phyloP scores from a whole-genome alignment of 2,888 invertebrate species.

The Trichopria drosophilae region DNA sequence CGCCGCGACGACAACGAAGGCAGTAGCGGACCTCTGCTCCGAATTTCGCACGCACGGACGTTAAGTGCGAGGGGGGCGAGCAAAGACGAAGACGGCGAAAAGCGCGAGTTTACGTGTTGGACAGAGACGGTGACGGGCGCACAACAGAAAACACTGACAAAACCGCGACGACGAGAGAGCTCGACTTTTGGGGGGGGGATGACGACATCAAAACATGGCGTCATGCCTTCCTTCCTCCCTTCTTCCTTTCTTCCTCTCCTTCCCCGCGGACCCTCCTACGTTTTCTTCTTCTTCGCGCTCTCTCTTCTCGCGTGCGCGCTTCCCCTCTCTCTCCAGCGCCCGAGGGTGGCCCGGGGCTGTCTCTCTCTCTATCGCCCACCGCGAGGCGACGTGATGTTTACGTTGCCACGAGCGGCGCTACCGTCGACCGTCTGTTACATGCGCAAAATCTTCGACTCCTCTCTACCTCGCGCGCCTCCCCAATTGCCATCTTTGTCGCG shows the following conservation, averaged over 20 bases:
- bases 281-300: conserved; percentile 11
- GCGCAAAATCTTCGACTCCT: no score
- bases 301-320: neutral
- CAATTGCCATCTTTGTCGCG: no score
- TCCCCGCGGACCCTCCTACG: conserved; percentile 2
- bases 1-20: conserved; percentile 8
- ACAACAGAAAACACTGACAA: no score
- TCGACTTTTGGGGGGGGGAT: conserved; percentile 42
- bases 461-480: no score
- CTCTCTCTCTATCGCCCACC: no score
- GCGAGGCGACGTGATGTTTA: no score
- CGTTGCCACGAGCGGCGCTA: no score
- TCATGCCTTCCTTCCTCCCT: conserved; percentile 40
- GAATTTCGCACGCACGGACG: conserved; percentile 1
- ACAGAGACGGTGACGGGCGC: conserved; percentile 12
- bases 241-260: conserved; percentile 11
- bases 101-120: no score
- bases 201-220: conserved; percentile 58
- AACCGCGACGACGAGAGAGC: conserved; percentile 11
- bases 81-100: conserved; percentile 28
- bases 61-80: conserved; percentile 17
- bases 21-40: conserved; percentile 1
- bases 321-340: conserved; percentile 5
- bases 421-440: no score
- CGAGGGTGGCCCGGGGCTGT: no score